Conservation (phyloP, 2,888 invertebrate species). For the Aelia acuminata region DNA sequence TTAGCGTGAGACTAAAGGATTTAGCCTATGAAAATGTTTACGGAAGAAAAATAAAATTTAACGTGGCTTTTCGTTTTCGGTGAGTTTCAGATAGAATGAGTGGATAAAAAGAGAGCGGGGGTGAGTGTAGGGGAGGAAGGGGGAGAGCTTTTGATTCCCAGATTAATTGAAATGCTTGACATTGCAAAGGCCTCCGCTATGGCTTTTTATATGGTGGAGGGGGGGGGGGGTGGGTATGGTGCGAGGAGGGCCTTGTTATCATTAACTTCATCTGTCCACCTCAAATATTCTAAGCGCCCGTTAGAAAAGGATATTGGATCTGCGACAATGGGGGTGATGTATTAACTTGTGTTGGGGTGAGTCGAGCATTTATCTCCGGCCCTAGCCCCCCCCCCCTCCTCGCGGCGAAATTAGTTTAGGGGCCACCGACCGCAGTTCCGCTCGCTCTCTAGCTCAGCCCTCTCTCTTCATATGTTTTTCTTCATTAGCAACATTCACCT, state of each 20-base stretch:
- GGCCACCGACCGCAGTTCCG: slow-evolving; percentile 13
- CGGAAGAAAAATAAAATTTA: background rate
- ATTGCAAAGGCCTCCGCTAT: slow-evolving; percentile 46
- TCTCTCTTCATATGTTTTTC: background rate
- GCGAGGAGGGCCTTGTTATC: slow-evolving; percentile 53
- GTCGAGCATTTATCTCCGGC: slow-evolving; percentile 20
- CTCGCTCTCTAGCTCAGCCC: too few species aligned
- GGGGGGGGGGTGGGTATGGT: slow-evolving; percentile 31
- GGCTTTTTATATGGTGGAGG: slow-evolving; percentile 42
- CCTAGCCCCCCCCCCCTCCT: too few species aligned
- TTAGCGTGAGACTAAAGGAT: too few species aligned
- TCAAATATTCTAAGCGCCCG: slow-evolving; percentile 54
- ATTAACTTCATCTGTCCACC: slow-evolving; percentile 58
- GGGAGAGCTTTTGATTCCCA: slow-evolving; percentile 53
- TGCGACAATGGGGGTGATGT: slow-evolving; percentile 56
- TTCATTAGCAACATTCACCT: background rate
- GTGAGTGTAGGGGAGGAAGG: background rate
- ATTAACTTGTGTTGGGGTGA: slow-evolving; percentile 58
- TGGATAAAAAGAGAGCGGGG: background rate
- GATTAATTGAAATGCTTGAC: slow-evolving; percentile 56
- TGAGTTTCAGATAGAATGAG: slow-evolving; percentile 10
- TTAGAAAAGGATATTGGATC: slow-evolving; percentile 58
- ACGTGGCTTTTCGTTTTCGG: slow-evolving; percentile 7
- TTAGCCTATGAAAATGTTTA: background rate
- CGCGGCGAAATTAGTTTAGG: slow-evolving; percentile 40